Base-by-base conservation (phyloP, 2,888 invertebrate species). In the Trichopria drosophilae region DNA sequence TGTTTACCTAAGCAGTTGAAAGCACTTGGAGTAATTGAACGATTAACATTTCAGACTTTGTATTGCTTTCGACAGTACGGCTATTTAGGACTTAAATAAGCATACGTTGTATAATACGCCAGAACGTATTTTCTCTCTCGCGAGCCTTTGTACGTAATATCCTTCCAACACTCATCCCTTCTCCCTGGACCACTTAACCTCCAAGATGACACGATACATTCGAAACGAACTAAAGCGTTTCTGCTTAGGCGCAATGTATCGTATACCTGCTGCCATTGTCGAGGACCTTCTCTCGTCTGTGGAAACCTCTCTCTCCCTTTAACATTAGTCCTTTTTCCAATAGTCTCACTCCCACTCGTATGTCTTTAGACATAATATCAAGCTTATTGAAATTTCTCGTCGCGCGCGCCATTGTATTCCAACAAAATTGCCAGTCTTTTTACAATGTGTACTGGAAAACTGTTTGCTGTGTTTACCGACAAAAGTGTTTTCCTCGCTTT, bases 301-400 rank as follows among this genome's bases (percentile, higher is more conserved):
- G 37, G 47, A 39, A 26, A 12, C 35, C 42, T 41, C 26, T 45
- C 47, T 53, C 58, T 52, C 40, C 32, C 47, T 51, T 47, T 34
- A n/a, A n/a, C n/a, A n/a, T n/a, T n/a, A n/a, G n/a, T n/a, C n/a
- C n/a, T n/a, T n/a, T n/a, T n/a, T n/a, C n/a, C n/a, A n/a, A n/a
- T n/a, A n/a, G 41, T 46, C 51, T 51, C 42, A 37, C 62, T 51
- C 53, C 37, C 51, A 47, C 44, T 40, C 48, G 41, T 32, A 35
- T 54, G 43, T 37, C 52, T 47, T 43, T 22, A 39, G 15, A 49
- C 36, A 59, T 66, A 65, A 68, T 62, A 59, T 60, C 59, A 52
- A 66, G 67, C 60, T 70, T 69, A 69, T 66, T 65, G 64, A 64
- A 64, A 67, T 65, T 66, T 64, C 56, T 59, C 57, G 57, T 55